Base-by-base conservation (phyloP, 2,797 vertebrate species). In the Erithacus rubecula region DNA sequence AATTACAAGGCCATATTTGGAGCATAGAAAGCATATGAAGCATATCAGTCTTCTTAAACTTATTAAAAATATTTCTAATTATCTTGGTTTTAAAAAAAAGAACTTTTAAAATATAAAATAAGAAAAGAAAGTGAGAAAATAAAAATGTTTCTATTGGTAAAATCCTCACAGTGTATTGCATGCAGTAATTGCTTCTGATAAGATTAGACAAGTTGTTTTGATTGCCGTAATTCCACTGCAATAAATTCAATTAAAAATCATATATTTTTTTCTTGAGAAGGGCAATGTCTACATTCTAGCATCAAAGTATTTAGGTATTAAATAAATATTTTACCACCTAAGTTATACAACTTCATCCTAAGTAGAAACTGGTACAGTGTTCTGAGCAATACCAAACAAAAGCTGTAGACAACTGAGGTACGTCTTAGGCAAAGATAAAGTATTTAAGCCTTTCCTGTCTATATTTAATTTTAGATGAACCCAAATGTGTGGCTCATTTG, bases 21-120 rank as follows among this genome's bases (percentile, higher is more conserved):
- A 72, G 3, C 21, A 49, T 24, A 49, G 34, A 69, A 87, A 62
- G 3, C 23, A 52, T 15, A 44, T 7, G 7, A 75, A 52, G 3
- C 5, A 22, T 39, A 58, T n/a, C 46, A 22, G 43, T 76, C 12
- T 63, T 37, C 5, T 53, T 62, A 36, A 59, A 4, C 3, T 46
- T 81, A 63, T 56, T 64, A 41, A 85, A 90, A 67, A 9, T 7
- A 6, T 60, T 70, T 83, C 5, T 23, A 52, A 30, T 34, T 64
- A 15, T 34, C 12, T 55, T 70, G 15, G 3, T 47, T 55, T 17
- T 10, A 13, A 47, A 71, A 81, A 56, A 26, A 29, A 18, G 1
- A 27, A 7, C 1, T 4, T 30, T 53, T 43, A 2, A 30, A 32
- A 1, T 7, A 12, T 30, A 64, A 63, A 65, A 30, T 18, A 3